Evolutionary conservation across 2,888 invertebrate genomes (phyloP), one percentile per base, ranked within the genome.

Genomic region (Pollenia amentaria): DNA sequence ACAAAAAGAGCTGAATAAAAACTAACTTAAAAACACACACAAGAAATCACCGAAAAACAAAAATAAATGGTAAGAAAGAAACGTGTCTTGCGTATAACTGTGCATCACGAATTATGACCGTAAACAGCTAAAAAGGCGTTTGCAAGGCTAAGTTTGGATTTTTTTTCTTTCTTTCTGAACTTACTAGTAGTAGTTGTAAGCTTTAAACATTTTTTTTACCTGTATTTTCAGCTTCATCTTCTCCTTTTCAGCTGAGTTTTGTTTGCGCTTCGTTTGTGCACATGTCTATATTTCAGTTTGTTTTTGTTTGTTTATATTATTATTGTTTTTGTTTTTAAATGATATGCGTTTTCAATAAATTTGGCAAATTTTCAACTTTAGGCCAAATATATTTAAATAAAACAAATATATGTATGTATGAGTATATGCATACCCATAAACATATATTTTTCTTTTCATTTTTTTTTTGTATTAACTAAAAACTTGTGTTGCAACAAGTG

Each of bases 101-200:
- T 88, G 87, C 85, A 88, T 85, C 87, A 88, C 87, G 87, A 88
- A 85, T 85, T 88, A 88, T 88, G 87, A 85, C 80, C 87, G 82
- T 77, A 85, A 87, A 79, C 81, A 84, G 72, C 78, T 67, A 60
- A 79, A 84, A 78, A 73, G 73, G 65, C 78, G 78, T 79, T 79
- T 62, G 76, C 76, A 87, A 78, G 78, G 78, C 82, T 82, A 70
- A 64, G 67, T 86, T 79, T 76, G 70, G 62, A 76, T 46, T 76
- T 48, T 3, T 46, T 46, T 46, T 10, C 12, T 46, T 10, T 46
- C 12, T 46, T 46, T 10, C 51, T 21, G 3, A 51, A 46, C 82
- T 44, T 21, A 44, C 57, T 48, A 29, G 73, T 51, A 57, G 73
- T 65, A 46, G 65, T 48, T 46, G 57, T 72, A 73, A 64, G 42